A percentile compares a stretch with the other conserved stretches of the same genome.
phyloP scores from a whole-genome alignment of 37 sponge, comb jelly and placozoan genomes.

The Halichondria panicea region DNA sequence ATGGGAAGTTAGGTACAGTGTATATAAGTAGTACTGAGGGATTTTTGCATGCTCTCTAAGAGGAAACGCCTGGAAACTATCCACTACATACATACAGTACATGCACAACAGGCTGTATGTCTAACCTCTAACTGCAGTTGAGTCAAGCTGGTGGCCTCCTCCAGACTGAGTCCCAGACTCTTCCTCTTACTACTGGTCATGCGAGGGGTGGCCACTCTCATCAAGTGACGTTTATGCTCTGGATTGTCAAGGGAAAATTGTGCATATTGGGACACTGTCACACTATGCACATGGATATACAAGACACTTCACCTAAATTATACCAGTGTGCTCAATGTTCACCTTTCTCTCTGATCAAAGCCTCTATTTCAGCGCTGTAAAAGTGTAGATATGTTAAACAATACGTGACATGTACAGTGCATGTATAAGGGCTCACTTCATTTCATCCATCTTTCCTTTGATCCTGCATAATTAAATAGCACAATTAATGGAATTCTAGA shows the following conservation, averaged over 20 bases:
- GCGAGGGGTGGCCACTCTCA: neutral
- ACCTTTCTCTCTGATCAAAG: neutral
- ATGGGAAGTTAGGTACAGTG: no score
- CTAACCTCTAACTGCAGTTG: slow-evolving; percentile 5
- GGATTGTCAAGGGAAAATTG: neutral
- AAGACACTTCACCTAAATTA: no score
- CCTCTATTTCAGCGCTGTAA: neutral
- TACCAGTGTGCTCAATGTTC: no score
- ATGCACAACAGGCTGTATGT: neutral
- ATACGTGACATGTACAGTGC: no score
- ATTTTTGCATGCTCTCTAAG: no score
- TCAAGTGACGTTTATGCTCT: neutral
- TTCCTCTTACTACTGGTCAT: slow-evolving; percentile 19
- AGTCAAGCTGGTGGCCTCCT: slow-evolving; percentile 13
- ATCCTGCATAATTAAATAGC: slow-evolving; percentile 2
- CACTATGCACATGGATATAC: no score
- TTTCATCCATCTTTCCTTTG: neutral
- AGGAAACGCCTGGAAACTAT: neutral
- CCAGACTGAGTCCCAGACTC: neutral
- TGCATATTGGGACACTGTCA: no score
- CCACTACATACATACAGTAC: neutral
- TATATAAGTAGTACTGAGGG: no score
- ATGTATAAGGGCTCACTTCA: neutral
- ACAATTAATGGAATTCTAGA: no score
- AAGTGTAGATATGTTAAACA: no score